Conservation (phyloP, 2,797 vertebrate species). For the Numenius phaeopus region DNA sequence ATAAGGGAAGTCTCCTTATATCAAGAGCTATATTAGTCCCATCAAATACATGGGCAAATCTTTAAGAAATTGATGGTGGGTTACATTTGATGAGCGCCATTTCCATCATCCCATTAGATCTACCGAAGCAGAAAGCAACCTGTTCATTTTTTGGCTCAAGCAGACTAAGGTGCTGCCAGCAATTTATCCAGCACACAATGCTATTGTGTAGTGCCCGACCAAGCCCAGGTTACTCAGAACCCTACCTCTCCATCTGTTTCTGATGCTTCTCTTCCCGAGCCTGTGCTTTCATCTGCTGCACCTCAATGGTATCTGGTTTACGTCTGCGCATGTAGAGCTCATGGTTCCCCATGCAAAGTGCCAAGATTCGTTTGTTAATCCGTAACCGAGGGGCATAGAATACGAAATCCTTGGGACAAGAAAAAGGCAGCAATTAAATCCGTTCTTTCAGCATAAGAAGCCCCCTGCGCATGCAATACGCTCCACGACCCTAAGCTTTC, state of each 20-base stretch:
- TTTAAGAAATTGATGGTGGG: background rate
- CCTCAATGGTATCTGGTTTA: constrained; percentile 96
- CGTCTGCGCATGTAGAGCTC: constrained; percentile 97
- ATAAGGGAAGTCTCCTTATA: background rate
- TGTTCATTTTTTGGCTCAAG: background rate
- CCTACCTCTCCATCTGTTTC: constrained; percentile 93
- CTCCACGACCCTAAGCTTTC: background rate
- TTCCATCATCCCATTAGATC: background rate
- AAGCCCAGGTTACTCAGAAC: background rate
- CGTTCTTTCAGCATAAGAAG: background rate
- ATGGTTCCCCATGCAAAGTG: constrained; percentile 97
- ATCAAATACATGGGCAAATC: background rate
- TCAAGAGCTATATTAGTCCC: background rate
- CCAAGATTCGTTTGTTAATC: constrained; percentile 96
- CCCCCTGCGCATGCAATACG: rapidly evolving
- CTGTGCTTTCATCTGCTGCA: constrained; percentile 99
- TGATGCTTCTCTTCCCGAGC: constrained; percentile 96
- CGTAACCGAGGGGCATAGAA: constrained; percentile 96
- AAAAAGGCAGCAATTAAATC: background rate
- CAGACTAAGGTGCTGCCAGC: background rate
- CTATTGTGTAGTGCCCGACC: background rate
- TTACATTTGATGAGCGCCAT: background rate
- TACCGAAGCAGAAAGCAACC: background rate
- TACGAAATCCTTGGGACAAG: constrained; percentile 89
- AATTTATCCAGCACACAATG: background rate